Evolutionary conservation across 1,140 invertebrate genomes (phyloP), one percentile per base, ranked within the genome.

Genomic region (Pogonomyrmex californicus): DNA sequence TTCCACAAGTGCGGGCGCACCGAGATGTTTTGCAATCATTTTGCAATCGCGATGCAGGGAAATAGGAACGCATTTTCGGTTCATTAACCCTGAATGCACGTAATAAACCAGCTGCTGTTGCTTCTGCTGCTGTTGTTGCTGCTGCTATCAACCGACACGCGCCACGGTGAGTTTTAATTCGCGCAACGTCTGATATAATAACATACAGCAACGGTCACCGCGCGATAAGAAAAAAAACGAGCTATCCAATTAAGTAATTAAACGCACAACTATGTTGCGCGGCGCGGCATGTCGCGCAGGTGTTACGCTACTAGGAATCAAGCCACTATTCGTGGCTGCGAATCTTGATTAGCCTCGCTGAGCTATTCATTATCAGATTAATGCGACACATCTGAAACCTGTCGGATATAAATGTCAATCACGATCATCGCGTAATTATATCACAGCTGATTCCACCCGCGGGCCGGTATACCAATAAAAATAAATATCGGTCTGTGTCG

Each of bases 201-300:
- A 77, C 73, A 23, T 71, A 33, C 49, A 12, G 36, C 7, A 10
- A 1, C 51, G 12, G 12, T 38, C 41, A 33, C 10, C 41, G 76
- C 33, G 23, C 23, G 23, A 23, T 23, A 23, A 12, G 36, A 54
- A 68, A 68, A 68, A 86, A 81, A 23, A 23, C 23, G 23, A 23
- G 0, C 33, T 38, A 36, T 38, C 41, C 82, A 89, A 88, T 89
- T 89, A 85, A 89, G 87, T 81, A 88, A 89, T 88, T 86, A 88
- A 89, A 86, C 51, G 62, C 62, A 51, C 49, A 66, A 49, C 38
- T 58, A 7, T 70, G 38, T 33, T 70, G 38, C 23, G 60, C 68
- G 9, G 17, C 38, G 9, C 36, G 51, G 23, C 44, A 56, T 51
- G n/a, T 44, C 23, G 14, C 30, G 44, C 17, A 12, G 36, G 10